phyloP scores from a whole-genome alignment of 2,113 vertebrate species.

The Psophia crepitans region DNA sequence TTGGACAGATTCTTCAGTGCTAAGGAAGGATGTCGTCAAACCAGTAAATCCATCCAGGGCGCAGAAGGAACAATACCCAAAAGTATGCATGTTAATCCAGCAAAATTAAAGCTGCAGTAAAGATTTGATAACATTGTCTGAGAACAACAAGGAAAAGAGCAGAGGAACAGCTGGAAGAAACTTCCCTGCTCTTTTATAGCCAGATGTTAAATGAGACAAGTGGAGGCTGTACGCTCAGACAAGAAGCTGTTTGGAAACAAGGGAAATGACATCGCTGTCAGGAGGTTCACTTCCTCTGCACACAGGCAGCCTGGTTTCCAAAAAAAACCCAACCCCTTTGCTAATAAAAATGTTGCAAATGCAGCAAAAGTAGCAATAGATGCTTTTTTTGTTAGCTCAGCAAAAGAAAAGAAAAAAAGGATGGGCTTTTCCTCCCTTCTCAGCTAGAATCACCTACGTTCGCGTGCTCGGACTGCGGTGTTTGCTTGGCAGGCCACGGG shows the following conservation, averaged over 20 bases:
- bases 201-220: background rate
- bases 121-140: background rate
- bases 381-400: background rate
- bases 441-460: background rate
- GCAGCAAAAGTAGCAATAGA: background rate
- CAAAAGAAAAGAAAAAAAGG: background rate
- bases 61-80: background rate
- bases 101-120: background rate
- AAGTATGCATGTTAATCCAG: background rate
- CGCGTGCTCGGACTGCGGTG: accelerated
- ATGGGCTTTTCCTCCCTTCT: background rate
- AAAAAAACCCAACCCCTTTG: background rate
- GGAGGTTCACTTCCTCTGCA: conserved; percentile 63
- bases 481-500: background rate
- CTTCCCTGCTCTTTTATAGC: background rate
- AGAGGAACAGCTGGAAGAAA: background rate
- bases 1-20: background rate
- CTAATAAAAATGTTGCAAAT: conserved; percentile 31
- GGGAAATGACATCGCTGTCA: conserved; percentile 49
- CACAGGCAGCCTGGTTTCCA: conserved; percentile 22
- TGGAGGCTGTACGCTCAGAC: background rate
- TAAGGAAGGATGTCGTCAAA: background rate
- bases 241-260: conserved; percentile 6
- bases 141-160: background rate
- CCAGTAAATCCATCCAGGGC: background rate